Percentiles rank a stretch among this genome's conserved stretches.
Evolutionary conservation across 2,113 vertebrate species (phyloP).

Genomic region (Collichthys lucidus): DNA sequence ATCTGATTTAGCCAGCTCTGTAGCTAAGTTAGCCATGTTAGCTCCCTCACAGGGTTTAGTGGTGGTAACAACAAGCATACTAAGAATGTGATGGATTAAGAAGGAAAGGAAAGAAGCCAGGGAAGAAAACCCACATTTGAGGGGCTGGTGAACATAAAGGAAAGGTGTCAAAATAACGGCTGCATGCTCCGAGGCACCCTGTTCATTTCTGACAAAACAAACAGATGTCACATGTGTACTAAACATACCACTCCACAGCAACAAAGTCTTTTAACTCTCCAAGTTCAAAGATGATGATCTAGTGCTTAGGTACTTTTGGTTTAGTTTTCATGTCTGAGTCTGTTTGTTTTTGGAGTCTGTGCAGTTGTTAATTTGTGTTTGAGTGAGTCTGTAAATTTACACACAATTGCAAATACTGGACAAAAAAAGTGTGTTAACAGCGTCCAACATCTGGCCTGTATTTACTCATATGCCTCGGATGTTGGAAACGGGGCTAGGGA

Average conservation of each 20-base stretch:
- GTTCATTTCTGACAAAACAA: slow-evolving; percentile 71
- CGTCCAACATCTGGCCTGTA: slow-evolving; percentile 33
- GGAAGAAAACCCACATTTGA: slow-evolving; percentile 16
- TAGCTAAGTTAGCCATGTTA: background rate
- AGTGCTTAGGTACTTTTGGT: slow-evolving; percentile 34
- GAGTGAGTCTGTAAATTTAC: slow-evolving; percentile 61
- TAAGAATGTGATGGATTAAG: background rate
- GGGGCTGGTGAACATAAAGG: background rate
- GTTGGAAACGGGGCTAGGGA: background rate
- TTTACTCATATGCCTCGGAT: background rate
- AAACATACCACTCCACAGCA: slow-evolving; percentile 63
- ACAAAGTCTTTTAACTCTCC: slow-evolving; percentile 54
- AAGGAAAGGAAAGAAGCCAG: background rate
- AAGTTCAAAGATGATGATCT: slow-evolving; percentile 65
- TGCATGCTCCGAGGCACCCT: slow-evolving; percentile 40
- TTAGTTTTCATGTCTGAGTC: slow-evolving; percentile 47
- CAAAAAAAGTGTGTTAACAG: slow-evolving; percentile 26
- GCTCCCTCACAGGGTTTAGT: background rate
- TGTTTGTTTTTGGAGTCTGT: slow-evolving; percentile 65
- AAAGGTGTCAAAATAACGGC: slow-evolving; percentile 61
- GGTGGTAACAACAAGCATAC: too few species aligned
- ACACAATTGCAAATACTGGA: slow-evolving; percentile 44
- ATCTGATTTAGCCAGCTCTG: background rate
- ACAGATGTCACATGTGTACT: slow-evolving; percentile 74
- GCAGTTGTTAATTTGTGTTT: slow-evolving; percentile 73